Evolutionary conservation across 2,113 vertebrate genomes (phyloP).

Genomic region (Protobothrops mucrosquamatus): DNA sequence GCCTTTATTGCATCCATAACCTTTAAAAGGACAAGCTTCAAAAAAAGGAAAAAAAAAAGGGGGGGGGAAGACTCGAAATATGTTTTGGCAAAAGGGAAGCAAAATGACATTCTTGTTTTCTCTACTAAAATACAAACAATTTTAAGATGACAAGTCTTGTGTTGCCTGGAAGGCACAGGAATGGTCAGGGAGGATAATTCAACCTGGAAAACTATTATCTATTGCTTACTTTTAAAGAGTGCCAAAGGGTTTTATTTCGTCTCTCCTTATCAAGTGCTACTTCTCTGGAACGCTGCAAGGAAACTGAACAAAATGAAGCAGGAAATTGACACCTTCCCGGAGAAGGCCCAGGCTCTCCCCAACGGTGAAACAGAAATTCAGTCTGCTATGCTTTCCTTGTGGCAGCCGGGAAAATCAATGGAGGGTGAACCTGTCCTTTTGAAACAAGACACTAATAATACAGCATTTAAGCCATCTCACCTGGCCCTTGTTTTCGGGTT

Average conservation of each 20-base stretch:
- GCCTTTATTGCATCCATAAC: background rate
- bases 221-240: background rate
- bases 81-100: background rate
- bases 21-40: background rate
- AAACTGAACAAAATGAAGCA: background rate
- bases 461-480: background rate
- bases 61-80: background rate
- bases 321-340: background rate
- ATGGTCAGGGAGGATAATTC: background rate
- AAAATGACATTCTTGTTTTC: too few species aligned
- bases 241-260: background rate
- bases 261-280: background rate
- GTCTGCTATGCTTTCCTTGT: background rate
- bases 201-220: background rate
- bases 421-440: background rate
- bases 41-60: background rate
- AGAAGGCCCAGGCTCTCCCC: background rate
- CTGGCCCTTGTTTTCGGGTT: background rate
- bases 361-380: background rate
- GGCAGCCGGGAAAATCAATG: background rate
- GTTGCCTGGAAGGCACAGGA: background rate
- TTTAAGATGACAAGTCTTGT: background rate
- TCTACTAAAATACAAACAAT: background rate
- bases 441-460: accelerated
- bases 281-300: background rate